Conservation (phyloP, 2,797 vertebrate genomes). For the Champsocephalus esox region DNA sequence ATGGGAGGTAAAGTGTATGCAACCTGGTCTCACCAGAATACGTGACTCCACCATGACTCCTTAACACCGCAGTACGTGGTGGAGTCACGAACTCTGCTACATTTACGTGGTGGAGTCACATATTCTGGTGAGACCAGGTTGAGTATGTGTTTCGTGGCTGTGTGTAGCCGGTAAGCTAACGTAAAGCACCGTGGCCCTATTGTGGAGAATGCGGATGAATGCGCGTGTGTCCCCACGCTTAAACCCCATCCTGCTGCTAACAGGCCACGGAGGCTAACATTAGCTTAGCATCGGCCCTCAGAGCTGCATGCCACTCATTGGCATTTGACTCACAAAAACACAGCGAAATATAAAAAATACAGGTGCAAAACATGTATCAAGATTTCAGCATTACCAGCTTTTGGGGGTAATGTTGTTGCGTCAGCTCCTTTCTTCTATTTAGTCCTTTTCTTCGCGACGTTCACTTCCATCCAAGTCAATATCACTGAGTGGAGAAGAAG, state of each 20-base stretch:
- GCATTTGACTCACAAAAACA: neutral
- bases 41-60: no score
- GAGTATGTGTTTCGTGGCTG: neutral
- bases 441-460: slow-evolving; percentile 23
- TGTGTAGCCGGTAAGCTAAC: neutral
- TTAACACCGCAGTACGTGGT: no score
- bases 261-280: slow-evolving; percentile 58
- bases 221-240: slow-evolving; percentile 38
- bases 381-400: slow-evolving; percentile 66
- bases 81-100: no score
- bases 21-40: no score
- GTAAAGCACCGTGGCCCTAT: slow-evolving; percentile 58
- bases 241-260: slow-evolving; percentile 62
- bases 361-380: accelerated
- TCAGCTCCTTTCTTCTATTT: slow-evolving; percentile 32
- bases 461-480: slow-evolving; percentile 55
- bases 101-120: no score
- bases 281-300: slow-evolving; percentile 25
- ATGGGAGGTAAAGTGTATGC: accelerated
- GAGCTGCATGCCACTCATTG: slow-evolving; percentile 33
- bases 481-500: slow-evolving; percentile 19
- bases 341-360: neutral
- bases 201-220: slow-evolving; percentile 50
- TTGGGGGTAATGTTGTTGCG: slow-evolving; percentile 17
- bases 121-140: no score